phyloP scores from a whole-genome alignment of 2,113 vertebrate species.

The Misgurnus anguillicaudatus region DNA sequence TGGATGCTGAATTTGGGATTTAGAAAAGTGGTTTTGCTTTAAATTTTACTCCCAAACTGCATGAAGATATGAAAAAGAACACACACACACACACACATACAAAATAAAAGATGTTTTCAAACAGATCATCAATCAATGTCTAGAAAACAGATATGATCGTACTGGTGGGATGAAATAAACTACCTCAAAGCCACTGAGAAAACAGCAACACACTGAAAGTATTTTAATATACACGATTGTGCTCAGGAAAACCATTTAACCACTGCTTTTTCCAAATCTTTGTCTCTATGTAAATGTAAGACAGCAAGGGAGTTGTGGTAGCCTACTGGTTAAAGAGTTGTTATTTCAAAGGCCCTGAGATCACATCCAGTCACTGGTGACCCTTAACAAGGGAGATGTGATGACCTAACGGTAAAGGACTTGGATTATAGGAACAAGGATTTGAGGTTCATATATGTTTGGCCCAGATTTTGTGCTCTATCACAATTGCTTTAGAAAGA shows the following conservation, averaged over 20 bases:
- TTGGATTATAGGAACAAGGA: constrained; percentile 25
- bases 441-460: constrained; percentile 3
- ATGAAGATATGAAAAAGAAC: neutral
- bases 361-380: neutral
- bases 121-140: constrained; percentile 27
- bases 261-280: neutral
- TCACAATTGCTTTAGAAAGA: constrained; percentile 34
- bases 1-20: neutral
- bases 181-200: constrained; percentile 2
- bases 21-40: neutral
- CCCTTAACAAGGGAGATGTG: constrained; percentile 6
- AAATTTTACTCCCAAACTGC: neutral
- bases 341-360: neutral
- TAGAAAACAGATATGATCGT: neutral
- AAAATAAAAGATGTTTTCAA: neutral
- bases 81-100: neutral
- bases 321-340: constrained; percentile 10
- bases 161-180: constrained; percentile 15
- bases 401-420: constrained; percentile 25
- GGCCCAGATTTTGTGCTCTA: constrained; percentile 29
- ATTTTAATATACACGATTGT: neutral
- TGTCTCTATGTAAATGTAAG: neutral
- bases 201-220: constrained; percentile 1
- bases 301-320: neutral
- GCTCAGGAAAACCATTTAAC: constrained; percentile 1